Conservation (phyloP, 2,797 vertebrate species). For the Cynopterus sphinx region DNA sequence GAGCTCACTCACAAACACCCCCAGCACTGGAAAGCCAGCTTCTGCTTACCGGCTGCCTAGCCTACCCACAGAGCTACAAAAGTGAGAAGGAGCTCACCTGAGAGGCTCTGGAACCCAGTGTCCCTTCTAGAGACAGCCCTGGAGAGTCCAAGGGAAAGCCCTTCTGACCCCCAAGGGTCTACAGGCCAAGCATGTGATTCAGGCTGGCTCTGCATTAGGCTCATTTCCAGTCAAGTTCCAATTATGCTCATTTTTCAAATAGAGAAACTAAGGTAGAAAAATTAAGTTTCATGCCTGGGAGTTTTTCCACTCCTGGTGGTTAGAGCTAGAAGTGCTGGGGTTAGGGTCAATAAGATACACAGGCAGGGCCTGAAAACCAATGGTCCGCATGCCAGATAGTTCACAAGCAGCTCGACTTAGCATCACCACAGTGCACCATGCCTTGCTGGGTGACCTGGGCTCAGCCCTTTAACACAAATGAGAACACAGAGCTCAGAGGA, state of each 20-base stretch:
- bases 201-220: background rate
- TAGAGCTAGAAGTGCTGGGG: background rate
- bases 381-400: background rate
- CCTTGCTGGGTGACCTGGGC: background rate
- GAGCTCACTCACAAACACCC: background rate
- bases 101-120: background rate
- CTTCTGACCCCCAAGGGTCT: background rate
- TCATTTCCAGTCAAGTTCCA: background rate
- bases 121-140: background rate
- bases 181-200: background rate
- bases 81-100: background rate
- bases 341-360: background rate
- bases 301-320: background rate
- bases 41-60: background rate
- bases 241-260: background rate
- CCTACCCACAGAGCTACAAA: background rate
- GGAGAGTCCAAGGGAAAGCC: background rate
- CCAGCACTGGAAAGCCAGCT: background rate
- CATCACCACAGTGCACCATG: background rate
- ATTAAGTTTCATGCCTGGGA: background rate
- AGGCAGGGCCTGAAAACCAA: background rate
- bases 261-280: background rate
- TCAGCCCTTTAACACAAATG: background rate
- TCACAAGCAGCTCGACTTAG: background rate
- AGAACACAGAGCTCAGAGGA: background rate